phyloP scores from a whole-genome alignment of 2,888 invertebrate species.

The Drosophila nr. fundita region DNA sequence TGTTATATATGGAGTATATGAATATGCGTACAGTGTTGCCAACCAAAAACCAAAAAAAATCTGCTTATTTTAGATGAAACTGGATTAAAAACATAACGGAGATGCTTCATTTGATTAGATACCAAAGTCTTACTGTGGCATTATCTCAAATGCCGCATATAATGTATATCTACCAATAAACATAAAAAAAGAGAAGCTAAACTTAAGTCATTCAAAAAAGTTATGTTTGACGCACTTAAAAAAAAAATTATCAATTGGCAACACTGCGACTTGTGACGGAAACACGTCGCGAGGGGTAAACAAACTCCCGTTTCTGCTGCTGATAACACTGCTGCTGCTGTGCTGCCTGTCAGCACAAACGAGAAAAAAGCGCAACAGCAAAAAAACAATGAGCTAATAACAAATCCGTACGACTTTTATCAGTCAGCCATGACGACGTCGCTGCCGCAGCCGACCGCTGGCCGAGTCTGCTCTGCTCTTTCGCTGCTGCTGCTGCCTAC shows the following conservation, averaged over 20 bases:
- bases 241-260: constrained; percentile 3
- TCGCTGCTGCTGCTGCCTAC: constrained; percentile 38
- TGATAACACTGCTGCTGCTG: constrained; percentile 36
- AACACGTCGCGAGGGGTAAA: constrained; percentile 64
- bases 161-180: not conserved
- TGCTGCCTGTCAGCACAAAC: constrained; percentile 19
- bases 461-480: constrained; percentile 39
- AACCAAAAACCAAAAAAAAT: not conserved
- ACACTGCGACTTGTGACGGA: constrained; percentile 49
- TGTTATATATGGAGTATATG: constrained; percentile 13
- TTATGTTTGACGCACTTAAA: constrained; percentile 2
- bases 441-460: constrained; percentile 36
- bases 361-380: constrained; percentile 36
- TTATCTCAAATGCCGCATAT: constrained; percentile 3
- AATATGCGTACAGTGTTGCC: constrained; percentile 30
- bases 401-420: constrained; percentile 63
- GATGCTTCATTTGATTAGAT: constrained; percentile 2
- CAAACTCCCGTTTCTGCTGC: constrained; percentile 43
- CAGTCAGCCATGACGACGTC: constrained; percentile 60
- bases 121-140: not conserved
- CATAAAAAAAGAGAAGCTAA: not conserved
- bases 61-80: not conserved
- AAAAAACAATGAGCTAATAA: constrained; percentile 65
- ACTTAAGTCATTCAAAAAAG: not conserved
- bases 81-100: not conserved